phyloP scores from a whole-genome alignment of 2,888 invertebrate species.

The Limnephilus lunatus region DNA sequence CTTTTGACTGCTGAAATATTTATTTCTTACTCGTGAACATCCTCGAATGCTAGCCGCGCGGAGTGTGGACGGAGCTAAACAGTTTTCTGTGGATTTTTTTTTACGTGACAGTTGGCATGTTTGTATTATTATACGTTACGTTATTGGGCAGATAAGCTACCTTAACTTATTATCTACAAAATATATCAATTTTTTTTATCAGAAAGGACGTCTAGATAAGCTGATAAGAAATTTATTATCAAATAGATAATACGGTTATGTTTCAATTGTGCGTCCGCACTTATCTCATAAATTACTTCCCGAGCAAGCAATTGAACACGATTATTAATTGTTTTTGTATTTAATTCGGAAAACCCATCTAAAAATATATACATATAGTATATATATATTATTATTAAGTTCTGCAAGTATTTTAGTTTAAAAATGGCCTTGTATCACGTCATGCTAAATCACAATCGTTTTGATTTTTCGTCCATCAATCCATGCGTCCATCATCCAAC shows the following conservation, averaged over 20 bases:
- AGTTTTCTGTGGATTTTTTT: not conserved
- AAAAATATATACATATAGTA: too few relatives aligned
- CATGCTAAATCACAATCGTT: not conserved
- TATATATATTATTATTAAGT: too few relatives aligned
- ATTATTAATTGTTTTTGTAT: too few relatives aligned
- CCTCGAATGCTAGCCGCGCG: too few relatives aligned
- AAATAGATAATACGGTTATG: too few relatives aligned
- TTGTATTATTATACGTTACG: not conserved
- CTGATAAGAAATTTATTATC: slow-evolving; percentile 2
- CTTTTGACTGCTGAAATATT: too few relatives aligned
- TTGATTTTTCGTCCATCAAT: not conserved
- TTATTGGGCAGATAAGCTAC: not conserved
- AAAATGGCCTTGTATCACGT: too few relatives aligned
- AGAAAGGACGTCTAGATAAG: slow-evolving; percentile 40
- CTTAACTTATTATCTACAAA: not conserved
- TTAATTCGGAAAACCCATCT: not conserved
- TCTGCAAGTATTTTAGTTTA: too few relatives aligned
- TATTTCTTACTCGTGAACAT: too few relatives aligned
- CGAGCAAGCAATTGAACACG: not conserved
- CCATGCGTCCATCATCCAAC: too few relatives aligned
- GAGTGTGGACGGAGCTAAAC: too few relatives aligned
- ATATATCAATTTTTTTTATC: not conserved
- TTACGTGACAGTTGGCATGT: slow-evolving; percentile 10
- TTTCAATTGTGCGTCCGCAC: not conserved
- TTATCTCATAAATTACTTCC: not conserved